Conservation (phyloP, 2,888 invertebrate species). For the Chrysotoxum bicinctum region DNA sequence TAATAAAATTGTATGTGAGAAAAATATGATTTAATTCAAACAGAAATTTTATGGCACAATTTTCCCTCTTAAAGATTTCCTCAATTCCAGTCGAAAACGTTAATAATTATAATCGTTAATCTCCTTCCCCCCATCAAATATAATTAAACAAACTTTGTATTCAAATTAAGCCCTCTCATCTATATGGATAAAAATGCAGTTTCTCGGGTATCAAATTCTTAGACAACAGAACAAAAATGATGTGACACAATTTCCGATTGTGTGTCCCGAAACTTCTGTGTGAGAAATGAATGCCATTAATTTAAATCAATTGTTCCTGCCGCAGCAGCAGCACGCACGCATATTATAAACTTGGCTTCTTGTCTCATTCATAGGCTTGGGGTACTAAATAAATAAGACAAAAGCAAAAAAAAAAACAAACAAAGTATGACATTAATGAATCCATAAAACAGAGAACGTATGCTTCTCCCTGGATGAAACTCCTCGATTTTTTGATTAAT, state of each 20-base stretch:
- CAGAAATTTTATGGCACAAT: no score
- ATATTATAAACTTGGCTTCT: neutral
- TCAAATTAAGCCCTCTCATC: neutral
- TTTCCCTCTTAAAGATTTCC: neutral
- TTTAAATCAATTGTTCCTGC: conserved; percentile 68
- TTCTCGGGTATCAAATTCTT: neutral
- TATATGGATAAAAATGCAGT: neutral
- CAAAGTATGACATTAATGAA: conserved; percentile 69
- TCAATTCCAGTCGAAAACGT: neutral
- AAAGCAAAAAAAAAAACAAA: conserved; percentile 46
- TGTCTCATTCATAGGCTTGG: neutral
- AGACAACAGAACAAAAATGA: conserved; percentile 18
- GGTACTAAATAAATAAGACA: conserved; percentile 34
- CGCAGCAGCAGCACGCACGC: neutral
- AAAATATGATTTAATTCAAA: no score
- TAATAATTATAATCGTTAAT: neutral
- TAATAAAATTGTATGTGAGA: no score
- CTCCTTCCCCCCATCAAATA: neutral
- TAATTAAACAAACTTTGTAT: neutral
- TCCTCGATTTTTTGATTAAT: conserved; percentile 65
- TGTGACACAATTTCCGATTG: conserved; percentile 63
- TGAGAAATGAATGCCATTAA: conserved; percentile 62
- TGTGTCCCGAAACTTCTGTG: conserved; percentile 44
- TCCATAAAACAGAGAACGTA: conserved; percentile 44
- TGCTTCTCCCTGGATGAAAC: conserved; percentile 6